These are phyloP conservation scores for Paracyclopina nana DNA, from an alignment of 1,140 invertebrate species.

Conservation along the genomic window DNA sequence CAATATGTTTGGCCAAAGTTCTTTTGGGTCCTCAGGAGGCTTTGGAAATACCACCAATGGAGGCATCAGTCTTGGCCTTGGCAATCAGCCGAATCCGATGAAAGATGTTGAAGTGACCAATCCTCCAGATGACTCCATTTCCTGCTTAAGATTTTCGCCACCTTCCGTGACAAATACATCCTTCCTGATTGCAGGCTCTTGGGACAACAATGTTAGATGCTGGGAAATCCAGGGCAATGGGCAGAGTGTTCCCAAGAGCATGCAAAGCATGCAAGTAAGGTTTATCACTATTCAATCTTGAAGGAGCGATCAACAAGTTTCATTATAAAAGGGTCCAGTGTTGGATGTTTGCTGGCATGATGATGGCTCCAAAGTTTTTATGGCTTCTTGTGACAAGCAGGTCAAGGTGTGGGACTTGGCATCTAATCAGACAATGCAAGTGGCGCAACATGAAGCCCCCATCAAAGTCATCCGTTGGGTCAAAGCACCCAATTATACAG, in stretches of 20 bases:
- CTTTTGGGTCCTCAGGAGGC: too few relatives aligned
- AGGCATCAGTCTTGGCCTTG: too few relatives aligned
- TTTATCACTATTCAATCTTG: too few relatives aligned
- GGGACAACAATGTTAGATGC: slow-evolving; percentile 40
- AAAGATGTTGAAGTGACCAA: slow-evolving; percentile 80
- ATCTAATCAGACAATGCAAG: slow-evolving; percentile 84
- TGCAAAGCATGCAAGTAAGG: slow-evolving; percentile 64
- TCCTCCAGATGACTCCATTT: slow-evolving; percentile 86
- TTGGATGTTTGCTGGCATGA: slow-evolving; percentile 91
- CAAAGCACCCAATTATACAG: slow-evolving; percentile 80
- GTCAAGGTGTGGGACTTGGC: slow-evolving; percentile 95
- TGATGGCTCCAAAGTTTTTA: slow-evolving; percentile 51
- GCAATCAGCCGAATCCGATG: slow-evolving; percentile 67
- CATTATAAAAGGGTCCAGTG: slow-evolving; percentile 63
- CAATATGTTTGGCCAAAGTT: too few relatives aligned
- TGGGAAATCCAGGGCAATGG: slow-evolving; percentile 90
- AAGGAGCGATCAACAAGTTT: too few relatives aligned
- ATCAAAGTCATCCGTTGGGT: slow-evolving; percentile 95
- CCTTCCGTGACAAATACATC: slow-evolving; percentile 67
- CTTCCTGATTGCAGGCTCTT: slow-evolving; percentile 48
- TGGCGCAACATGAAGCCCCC: slow-evolving; percentile 86
- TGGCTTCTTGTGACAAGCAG: slow-evolving; percentile 92
- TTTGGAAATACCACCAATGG: too few relatives aligned
- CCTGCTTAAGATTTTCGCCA: slow-evolving; percentile 77
- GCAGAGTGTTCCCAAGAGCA: slow-evolving; percentile 84